Percentiles rank a stretch among this genome's conserved stretches.
Conservation (phyloP, 2,888 invertebrate genomes). For the Sarcophaga caerulescens region DNA sequence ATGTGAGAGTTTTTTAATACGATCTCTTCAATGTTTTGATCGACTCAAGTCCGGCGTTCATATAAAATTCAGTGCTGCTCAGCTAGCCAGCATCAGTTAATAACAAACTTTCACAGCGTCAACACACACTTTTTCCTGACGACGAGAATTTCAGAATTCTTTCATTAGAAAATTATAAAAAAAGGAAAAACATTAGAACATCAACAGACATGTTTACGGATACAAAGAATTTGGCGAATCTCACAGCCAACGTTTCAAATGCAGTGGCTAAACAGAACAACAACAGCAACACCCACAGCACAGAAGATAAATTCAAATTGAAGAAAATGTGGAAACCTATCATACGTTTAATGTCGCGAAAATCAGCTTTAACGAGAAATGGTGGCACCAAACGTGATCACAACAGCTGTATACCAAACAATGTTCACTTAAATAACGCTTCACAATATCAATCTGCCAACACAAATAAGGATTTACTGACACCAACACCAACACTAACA, state of each 20-base stretch:
- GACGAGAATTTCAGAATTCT: constrained; percentile 38
- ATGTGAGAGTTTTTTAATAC: constrained; percentile 61
- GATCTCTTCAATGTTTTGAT: constrained; percentile 64
- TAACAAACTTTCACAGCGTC: constrained; percentile 77
- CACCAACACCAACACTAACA: constrained; percentile 45
- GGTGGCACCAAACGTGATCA: constrained; percentile 41
- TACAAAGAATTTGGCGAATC: constrained; percentile 77
- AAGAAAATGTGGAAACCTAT: constrained; percentile 78
- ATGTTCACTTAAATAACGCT: constrained; percentile 72
- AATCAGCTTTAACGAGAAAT: constrained; percentile 60
- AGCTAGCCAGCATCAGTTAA: constrained; percentile 80
- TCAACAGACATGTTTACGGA: constrained; percentile 76
- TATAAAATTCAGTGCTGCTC: constrained; percentile 79
- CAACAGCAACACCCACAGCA: constrained; percentile 50
- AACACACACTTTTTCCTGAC: constrained; percentile 70
- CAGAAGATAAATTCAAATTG: constrained; percentile 71
- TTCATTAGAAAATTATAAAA: constrained; percentile 40
- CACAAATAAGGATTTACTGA: constrained; percentile 62
- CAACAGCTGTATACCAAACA: constrained; percentile 70
- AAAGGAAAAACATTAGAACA: constrained; percentile 21
- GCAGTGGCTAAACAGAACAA: constrained; percentile 60
- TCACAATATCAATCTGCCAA: constrained; percentile 34
- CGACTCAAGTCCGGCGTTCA: constrained; percentile 66
- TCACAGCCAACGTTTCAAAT: constrained; percentile 57
- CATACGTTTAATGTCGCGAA: constrained; percentile 74